These are phyloP conservation scores for Fulmarus glacialis DNA, from an alignment of 2,113 vertebrate genomes.

Conservation along the genomic window DNA sequence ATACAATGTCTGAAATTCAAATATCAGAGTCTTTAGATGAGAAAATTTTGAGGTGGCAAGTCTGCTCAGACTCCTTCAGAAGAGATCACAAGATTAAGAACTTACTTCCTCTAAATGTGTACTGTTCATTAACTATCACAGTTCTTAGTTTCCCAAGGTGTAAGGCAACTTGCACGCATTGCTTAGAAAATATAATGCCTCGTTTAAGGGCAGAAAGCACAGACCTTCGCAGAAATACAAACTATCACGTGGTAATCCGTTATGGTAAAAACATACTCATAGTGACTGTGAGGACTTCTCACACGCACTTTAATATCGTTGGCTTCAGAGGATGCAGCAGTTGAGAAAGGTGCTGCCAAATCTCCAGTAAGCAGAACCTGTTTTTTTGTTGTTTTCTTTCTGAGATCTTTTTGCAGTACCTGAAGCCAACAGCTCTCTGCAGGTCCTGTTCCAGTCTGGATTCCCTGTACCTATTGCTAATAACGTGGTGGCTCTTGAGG, in stretches of 20 bases:
- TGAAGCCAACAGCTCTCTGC: neutral
- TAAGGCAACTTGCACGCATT: neutral
- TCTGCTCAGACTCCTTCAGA: neutral
- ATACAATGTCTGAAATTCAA: neutral
- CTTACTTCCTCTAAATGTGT: neutral
- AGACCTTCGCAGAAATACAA: neutral
- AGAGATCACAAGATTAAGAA: neutral
- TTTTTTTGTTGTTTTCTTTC: neutral
- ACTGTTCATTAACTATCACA: neutral
- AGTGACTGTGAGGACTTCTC: neutral
- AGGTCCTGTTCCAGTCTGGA: neutral
- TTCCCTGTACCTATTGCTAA: neutral
- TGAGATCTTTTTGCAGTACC: neutral
- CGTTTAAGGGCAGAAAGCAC: rapidly evolving
- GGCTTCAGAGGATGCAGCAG: neutral
- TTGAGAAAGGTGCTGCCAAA: neutral
- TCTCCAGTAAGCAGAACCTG: neutral
- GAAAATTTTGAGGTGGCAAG: neutral
- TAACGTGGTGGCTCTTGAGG: neutral
- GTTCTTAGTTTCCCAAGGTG: neutral
- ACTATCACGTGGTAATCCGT: rapidly evolving
- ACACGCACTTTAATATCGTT: rapidly evolving
- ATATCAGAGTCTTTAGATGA: neutral
- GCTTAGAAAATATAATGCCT: neutral
- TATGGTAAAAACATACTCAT: neutral